phyloP scores from a whole-genome alignment of 2,797 vertebrate species.

The Cossypha caffra region DNA sequence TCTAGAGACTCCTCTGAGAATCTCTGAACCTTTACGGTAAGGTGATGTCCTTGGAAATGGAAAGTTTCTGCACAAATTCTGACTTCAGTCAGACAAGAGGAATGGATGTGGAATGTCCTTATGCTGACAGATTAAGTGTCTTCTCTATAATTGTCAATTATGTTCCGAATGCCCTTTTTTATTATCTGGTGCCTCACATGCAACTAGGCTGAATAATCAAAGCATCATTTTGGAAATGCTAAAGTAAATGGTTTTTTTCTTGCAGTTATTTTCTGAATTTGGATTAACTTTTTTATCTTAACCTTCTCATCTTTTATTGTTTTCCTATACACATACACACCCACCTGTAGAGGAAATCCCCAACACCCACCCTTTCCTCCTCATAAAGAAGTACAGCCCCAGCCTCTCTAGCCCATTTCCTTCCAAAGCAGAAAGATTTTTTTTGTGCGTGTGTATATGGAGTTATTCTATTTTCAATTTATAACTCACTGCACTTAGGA shows the following conservation, averaged over 20 bases:
- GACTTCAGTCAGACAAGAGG: not conserved
- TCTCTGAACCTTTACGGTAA: not conserved
- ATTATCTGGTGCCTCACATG: not conserved
- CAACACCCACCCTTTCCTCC: not conserved
- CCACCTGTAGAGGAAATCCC: no score
- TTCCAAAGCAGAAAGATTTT: not conserved
- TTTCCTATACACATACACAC: not conserved
- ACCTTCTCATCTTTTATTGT: not conserved
- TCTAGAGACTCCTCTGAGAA: not conserved
- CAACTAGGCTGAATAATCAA: not conserved
- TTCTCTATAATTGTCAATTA: not conserved
- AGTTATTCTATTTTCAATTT: not conserved
- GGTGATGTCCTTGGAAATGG: not conserved
- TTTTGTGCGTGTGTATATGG: no score
- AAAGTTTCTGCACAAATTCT: not conserved
- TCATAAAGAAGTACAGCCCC: not conserved
- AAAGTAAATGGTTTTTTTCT: not conserved
- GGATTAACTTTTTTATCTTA: not conserved
- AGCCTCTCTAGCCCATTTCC: not conserved
- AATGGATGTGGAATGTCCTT: not conserved
- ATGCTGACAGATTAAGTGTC: not conserved
- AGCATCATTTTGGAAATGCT: not conserved
- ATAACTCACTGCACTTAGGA: not conserved
- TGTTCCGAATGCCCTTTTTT: not conserved
- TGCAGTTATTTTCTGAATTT: not conserved